Conservation (phyloP, 2,113 vertebrate species). For the Siniperca chuatsi region DNA sequence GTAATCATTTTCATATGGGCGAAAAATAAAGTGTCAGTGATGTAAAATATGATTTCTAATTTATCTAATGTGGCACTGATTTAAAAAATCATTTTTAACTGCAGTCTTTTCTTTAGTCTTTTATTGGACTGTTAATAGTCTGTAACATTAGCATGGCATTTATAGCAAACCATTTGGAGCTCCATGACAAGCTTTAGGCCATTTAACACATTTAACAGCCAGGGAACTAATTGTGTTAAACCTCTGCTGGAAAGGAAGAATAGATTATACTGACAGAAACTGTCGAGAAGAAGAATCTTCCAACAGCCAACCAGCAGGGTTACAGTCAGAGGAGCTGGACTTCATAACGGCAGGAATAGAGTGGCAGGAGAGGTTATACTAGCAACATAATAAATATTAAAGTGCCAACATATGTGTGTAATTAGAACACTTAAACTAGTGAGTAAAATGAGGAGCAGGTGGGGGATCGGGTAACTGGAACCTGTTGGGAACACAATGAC, state of each 20-base stretch:
- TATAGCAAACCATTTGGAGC: conserved; percentile 46
- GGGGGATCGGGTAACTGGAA: neutral
- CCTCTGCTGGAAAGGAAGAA: conserved; percentile 12
- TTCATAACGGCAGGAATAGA: neutral
- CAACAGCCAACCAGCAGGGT: neutral
- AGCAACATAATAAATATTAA: neutral
- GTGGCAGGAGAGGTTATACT: neutral
- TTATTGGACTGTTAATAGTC: conserved; percentile 66
- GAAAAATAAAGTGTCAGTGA: conserved; percentile 18
- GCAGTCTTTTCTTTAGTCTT: conserved; percentile 35
- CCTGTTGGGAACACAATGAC: neutral
- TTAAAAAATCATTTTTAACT: conserved; percentile 54
- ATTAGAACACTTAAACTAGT: neutral
- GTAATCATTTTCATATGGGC: conserved; percentile 28
- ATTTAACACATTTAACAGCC: conserved; percentile 58
- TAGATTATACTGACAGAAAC: neutral
- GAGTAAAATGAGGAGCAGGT: neutral
- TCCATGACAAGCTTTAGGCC: conserved; percentile 54
- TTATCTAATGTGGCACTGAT: conserved; percentile 42
- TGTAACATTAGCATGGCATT: conserved; percentile 60
- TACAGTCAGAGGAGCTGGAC: neutral
- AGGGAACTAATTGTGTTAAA: conserved; percentile 22
- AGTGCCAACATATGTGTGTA: too few relatives aligned
- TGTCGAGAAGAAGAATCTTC: neutral
- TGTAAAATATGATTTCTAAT: conserved; percentile 38